Evolutionary conservation across 2,113 vertebrate species (phyloP).

Genomic region (Mastomys coucha): DNA sequence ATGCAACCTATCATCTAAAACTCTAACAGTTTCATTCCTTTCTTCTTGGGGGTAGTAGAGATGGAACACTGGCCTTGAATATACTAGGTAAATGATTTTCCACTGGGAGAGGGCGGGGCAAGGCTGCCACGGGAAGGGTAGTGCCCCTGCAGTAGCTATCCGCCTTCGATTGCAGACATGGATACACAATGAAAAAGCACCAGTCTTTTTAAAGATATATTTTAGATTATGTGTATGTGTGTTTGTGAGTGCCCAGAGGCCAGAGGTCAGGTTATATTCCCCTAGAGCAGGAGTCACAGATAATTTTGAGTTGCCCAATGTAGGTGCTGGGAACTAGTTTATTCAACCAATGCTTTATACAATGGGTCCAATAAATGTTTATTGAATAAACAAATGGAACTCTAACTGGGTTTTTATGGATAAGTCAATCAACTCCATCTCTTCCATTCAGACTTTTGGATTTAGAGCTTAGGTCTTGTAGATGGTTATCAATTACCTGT

Average conservation of each 20-base stretch:
- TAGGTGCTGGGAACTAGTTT: not conserved
- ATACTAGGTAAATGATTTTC: not conserved
- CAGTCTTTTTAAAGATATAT: not conserved
- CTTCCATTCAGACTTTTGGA: not conserved
- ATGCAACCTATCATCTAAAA: not conserved
- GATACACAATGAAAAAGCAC: constrained; percentile 23
- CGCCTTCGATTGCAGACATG: not conserved
- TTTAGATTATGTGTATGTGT: not conserved
- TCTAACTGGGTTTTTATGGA: not conserved
- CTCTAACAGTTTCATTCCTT: not conserved
- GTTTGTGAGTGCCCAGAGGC: not conserved
- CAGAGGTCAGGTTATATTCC: not conserved
- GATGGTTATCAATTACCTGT: not conserved
- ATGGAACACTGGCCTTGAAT: not conserved
- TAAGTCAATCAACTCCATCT: constrained; percentile 6
- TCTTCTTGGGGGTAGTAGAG: not conserved
- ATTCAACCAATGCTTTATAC: not conserved
- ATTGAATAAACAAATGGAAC: not conserved
- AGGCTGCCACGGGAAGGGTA: not conserved
- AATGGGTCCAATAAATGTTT: not conserved
- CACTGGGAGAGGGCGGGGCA: not conserved
- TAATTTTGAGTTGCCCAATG: not conserved
- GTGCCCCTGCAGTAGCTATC: not conserved
- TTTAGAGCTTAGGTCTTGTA: constrained; percentile 4
- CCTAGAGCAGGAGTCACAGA: not conserved